Evolutionary conservation across 2,888 invertebrate genomes (phyloP).

Genomic region (Petrophora chlorosata): DNA sequence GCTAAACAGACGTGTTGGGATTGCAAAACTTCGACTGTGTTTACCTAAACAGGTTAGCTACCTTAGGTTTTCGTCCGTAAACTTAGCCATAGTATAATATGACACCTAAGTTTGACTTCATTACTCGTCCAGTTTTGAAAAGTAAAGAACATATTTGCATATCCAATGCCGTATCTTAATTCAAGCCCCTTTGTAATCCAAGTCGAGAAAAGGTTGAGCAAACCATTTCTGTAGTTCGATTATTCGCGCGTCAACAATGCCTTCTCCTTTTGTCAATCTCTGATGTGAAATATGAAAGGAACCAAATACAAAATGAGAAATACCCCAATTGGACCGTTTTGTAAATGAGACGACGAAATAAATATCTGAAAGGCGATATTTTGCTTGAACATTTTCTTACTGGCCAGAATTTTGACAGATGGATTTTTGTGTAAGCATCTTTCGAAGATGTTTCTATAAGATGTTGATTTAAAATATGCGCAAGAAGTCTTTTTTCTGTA

Average conservation of each 20-base stretch:
- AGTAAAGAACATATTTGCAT: constrained; percentile 19
- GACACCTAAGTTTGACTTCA: too few species aligned
- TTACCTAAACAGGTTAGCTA: too few species aligned
- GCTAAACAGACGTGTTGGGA: background rate
- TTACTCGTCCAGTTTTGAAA: constrained; percentile 7
- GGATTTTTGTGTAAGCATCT: too few species aligned
- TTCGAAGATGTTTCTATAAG: constrained; percentile 5
- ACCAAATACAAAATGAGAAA: constrained; percentile 27
- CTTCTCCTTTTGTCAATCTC: constrained; percentile 39
- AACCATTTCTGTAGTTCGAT: constrained; percentile 41
- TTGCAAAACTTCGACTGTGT: too few species aligned
- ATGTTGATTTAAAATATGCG: constrained; percentile 17
- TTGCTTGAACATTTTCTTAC: constrained; percentile 9
- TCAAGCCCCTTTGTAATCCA: constrained; percentile 27
- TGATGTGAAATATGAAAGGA: constrained; percentile 37
- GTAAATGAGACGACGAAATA: constrained; percentile 35
- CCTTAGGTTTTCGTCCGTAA: too few species aligned
- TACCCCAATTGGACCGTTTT: constrained; percentile 19
- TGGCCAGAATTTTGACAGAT: too few species aligned
- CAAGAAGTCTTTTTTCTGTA: constrained; percentile 17
- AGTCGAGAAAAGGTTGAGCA: constrained; percentile 28
- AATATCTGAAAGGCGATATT: constrained; percentile 25
- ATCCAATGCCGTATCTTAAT: constrained; percentile 13
- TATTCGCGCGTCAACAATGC: constrained; percentile 42
- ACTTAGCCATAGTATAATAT: too few species aligned